Evolutionary conservation across 2,113 vertebrate species (phyloP), one percentile per base, ranked within the genome.

Genomic region (Urocitellus parryii): DNA sequence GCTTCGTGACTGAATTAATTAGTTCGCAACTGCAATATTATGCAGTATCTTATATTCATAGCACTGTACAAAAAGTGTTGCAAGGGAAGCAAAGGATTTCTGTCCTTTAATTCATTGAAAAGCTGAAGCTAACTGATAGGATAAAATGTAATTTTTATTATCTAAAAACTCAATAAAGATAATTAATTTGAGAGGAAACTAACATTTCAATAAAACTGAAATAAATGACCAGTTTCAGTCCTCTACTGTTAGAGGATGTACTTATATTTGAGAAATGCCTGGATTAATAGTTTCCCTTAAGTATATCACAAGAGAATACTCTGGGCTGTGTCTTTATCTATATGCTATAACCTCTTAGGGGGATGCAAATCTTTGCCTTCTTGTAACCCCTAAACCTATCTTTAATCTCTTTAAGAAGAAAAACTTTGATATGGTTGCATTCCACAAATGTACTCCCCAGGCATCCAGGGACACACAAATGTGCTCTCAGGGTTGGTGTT

Each of bases 71-170:
- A 84, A 53, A 88, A 92, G 61, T 53, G 27, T 78, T 88, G 32
- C 70, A 67, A 94, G 29, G 32, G n/a, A 90, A 85, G 68, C 39
- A 85, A 78, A 95, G 70, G 5, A 25, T 65, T 96, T 93, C 51
- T 94, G 61, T 94, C 45, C 67, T 94, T 94, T 96, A 67, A 94
- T 91, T 92, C 84, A 80, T 91, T 88, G 82, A 88, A 96, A 97
- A 93, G 70, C 87, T 93, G 82, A 90, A 88, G 61, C 68, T 68
- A 77, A 80, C 72, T 76, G 72, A 85, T 88, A 88, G 74, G 72
- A 90, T 37, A 34, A n/a, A 91, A 88, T 56, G 32, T 32, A 93
- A 81, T 85, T 63, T 95, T 82, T 72, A 89, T 91, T 84, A 88
- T 81, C 61, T 94, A 70, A 73, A 95, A 96, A 82, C 42, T 65